Percentiles rank a stretch among this genome's conserved stretches.
phyloP scores from a whole-genome alignment of 2,113 vertebrate species.

The Clarias gariepinus region DNA sequence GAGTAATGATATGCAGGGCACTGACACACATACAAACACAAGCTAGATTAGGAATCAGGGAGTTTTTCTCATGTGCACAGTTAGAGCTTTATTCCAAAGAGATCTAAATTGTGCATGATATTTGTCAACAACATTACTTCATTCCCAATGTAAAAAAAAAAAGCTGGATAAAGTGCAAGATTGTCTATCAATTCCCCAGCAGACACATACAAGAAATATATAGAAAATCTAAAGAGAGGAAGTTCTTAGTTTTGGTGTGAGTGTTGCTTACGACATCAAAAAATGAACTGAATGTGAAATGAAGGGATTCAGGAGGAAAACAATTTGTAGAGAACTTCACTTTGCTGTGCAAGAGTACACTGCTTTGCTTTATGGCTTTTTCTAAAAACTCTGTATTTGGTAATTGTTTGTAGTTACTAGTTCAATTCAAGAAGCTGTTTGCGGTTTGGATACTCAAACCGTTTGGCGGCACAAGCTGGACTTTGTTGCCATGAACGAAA shows the following conservation, averaged over 20 bases:
- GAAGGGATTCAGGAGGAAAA: slow-evolving; percentile 77
- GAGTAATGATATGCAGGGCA: slow-evolving; percentile 44
- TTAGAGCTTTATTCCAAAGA: slow-evolving; percentile 78
- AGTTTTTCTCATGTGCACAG: slow-evolving; percentile 69
- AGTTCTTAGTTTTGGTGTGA: slow-evolving; percentile 58
- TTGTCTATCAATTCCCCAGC: slow-evolving; percentile 46
- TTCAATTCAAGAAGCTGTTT: slow-evolving; percentile 93
- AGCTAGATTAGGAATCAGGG: slow-evolving; percentile 75
- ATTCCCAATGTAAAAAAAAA: slow-evolving; percentile 39
- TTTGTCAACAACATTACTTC: slow-evolving; percentile 32
- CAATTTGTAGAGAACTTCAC: slow-evolving; percentile 87
- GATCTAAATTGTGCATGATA: slow-evolving; percentile 45
- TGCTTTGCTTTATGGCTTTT: slow-evolving; percentile 97
- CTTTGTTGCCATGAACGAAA: slow-evolving; percentile 99
- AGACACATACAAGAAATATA: slow-evolving; percentile 82
- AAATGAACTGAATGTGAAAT: slow-evolving; percentile 87
- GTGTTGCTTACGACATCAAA: slow-evolving; percentile 64
- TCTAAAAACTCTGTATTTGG: slow-evolving; percentile 92
- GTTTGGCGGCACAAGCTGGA: slow-evolving; percentile 99
- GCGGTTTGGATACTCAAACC: slow-evolving; percentile 87
- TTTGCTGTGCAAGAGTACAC: slow-evolving; percentile 95
- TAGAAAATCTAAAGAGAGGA: slow-evolving; percentile 78
- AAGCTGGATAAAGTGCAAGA: slow-evolving; percentile 43
- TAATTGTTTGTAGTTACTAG: slow-evolving; percentile 98
- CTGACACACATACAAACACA: slow-evolving; percentile 7